These are phyloP conservation scores for Aegithalos caudatus DNA, from an alignment of 2,113 vertebrate species.

Conservation along the genomic window DNA sequence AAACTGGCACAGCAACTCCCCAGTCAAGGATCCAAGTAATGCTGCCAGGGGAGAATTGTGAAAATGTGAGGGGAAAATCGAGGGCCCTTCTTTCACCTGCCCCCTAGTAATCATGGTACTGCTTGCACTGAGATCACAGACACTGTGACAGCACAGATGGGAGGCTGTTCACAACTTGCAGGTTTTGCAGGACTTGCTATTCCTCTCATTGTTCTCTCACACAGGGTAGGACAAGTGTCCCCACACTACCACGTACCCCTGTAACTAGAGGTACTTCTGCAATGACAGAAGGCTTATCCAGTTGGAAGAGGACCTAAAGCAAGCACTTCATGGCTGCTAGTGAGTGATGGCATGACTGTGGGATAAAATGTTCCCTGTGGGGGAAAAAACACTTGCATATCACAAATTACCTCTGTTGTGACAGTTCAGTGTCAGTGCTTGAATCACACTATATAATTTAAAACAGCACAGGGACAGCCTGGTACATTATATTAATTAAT, in stretches of 20 bases:
- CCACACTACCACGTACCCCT: background rate
- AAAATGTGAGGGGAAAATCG: background rate
- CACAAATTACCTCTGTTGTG: conserved; percentile 4
- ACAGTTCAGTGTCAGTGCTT: background rate
- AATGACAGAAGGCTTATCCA: background rate
- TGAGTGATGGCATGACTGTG: background rate
- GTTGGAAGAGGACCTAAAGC: background rate
- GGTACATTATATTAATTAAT: background rate
- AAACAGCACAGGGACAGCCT: background rate
- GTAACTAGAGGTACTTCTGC: background rate
- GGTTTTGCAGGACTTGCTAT: background rate
- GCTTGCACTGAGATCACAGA: background rate
- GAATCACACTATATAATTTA: background rate
- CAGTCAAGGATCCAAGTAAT: background rate
- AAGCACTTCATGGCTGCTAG: background rate
- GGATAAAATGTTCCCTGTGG: background rate
- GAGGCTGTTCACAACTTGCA: background rate
- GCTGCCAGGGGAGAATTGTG: background rate
- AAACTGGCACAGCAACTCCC: background rate
- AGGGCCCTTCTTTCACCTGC: background rate
- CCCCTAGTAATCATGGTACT: background rate
- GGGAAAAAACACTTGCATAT: background rate
- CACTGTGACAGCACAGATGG: background rate
- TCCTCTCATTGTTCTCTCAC: background rate
- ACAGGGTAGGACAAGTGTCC: background rate